Evolutionary conservation across 2,797 vertebrate species (phyloP).

Genomic region (Ptychadena robeensis): DNA sequence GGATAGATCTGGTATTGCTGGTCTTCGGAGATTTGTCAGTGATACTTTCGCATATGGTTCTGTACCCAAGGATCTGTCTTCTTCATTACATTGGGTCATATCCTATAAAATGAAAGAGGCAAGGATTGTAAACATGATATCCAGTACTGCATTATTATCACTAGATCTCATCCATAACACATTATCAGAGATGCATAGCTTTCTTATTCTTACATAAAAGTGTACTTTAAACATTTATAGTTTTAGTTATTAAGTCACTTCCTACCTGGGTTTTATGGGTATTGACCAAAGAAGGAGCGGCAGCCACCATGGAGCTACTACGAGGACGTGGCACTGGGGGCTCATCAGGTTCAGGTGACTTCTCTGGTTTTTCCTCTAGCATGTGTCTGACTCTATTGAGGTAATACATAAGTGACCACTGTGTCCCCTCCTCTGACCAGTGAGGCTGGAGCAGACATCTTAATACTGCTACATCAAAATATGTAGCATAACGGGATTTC

Average conservation of each 20-base stretch:
- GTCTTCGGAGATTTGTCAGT: slow-evolving; percentile 89
- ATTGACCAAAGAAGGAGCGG: slow-evolving; percentile 92
- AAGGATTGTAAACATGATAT: not conserved
- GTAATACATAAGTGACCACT: slow-evolving; percentile 96
- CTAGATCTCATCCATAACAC: too few species aligned
- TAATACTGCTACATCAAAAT: slow-evolving; percentile 95
- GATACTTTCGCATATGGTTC: slow-evolving; percentile 95
- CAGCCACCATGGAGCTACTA: slow-evolving; percentile 97
- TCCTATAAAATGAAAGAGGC: slow-evolving; percentile 76
- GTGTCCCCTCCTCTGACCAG: slow-evolving; percentile 97
- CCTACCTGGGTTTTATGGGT: slow-evolving; percentile 95
- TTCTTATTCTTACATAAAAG: too few species aligned
- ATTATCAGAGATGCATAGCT: too few species aligned
- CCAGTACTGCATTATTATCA: not conserved
- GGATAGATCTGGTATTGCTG: slow-evolving; percentile 93
- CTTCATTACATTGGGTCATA: slow-evolving; percentile 96
- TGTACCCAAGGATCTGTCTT: slow-evolving; percentile 89
- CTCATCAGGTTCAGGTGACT: slow-evolving; percentile 81
- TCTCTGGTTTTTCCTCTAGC: slow-evolving; percentile 92
- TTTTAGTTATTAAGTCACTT: not conserved
- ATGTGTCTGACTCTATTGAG: slow-evolving; percentile 92
- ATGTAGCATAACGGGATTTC: slow-evolving; percentile 91
- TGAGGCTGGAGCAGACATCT: slow-evolving; percentile 95
- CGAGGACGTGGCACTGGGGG: slow-evolving; percentile 87
- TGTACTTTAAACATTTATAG: too few species aligned